These are phyloP conservation scores for Scaptomyza tumidula DNA, from an alignment of 2,888 invertebrate genomes.

Conservation along the genomic window DNA sequence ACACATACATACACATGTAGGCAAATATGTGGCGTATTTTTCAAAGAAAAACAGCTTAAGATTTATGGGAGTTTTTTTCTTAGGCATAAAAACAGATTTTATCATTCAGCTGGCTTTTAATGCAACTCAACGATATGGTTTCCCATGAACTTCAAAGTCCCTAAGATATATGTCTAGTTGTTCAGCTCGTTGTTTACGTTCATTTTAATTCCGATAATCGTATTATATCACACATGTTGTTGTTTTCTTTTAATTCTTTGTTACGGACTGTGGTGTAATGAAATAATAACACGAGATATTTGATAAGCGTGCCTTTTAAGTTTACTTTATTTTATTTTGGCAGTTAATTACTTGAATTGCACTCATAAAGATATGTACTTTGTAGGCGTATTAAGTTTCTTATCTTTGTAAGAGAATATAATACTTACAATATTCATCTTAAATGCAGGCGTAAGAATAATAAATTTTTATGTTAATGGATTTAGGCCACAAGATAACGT, in stretches of 20 bases:
- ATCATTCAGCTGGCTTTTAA: conserved; percentile 1
- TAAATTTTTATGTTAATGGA: not conserved
- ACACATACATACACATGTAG: conserved; percentile 4
- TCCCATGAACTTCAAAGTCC: not conserved
- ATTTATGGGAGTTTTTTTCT: conserved; percentile 46
- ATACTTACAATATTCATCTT: not conserved
- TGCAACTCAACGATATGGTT: not conserved
- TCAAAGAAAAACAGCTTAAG: conserved; percentile 41
- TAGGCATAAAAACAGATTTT: conserved; percentile 28
- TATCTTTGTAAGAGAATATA: not conserved
- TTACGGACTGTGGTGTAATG: not conserved
- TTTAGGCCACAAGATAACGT: not conserved
- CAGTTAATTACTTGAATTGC: not conserved
- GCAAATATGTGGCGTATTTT: conserved; percentile 26
- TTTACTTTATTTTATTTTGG: not conserved
- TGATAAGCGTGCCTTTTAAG: not conserved
- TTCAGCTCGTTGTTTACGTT: not conserved
- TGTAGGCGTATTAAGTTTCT: not conserved
- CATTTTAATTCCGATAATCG: not conserved
- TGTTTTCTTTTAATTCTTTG: not conserved
- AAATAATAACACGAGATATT: not conserved
- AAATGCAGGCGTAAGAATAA: not conserved
- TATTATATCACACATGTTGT: too few relatives aligned
- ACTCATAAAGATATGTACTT: not conserved
- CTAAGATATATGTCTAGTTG: not conserved